These are phyloP conservation scores for Polietes domitor DNA, from an alignment of 2,888 invertebrate species.

Conservation along the genomic window DNA sequence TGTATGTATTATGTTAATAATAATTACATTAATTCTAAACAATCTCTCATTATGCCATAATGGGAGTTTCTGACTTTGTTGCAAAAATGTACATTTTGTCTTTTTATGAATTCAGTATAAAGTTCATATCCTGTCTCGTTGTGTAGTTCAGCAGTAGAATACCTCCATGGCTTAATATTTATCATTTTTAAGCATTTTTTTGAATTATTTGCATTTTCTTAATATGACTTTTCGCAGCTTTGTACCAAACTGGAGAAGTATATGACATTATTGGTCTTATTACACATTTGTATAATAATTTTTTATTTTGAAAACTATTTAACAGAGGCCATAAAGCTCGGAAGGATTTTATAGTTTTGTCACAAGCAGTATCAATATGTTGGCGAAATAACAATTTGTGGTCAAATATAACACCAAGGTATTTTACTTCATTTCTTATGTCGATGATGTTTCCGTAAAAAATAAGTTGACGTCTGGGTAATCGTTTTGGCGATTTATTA, in stretches of 20 bases:
- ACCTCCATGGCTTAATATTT: conserved; percentile 11
- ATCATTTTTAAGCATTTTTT: too few species aligned
- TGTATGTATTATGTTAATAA: too few species aligned
- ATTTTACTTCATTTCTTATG: conserved; percentile 22
- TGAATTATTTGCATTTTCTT: too few species aligned
- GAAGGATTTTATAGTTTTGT: conserved; percentile 31
- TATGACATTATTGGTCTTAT: conserved; percentile 27
- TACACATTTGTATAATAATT: conserved; percentile 1
- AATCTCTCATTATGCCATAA: too few species aligned
- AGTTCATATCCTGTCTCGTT: conserved; percentile 5
- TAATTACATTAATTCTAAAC: too few species aligned
- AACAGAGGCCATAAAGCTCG: conserved; percentile 14
- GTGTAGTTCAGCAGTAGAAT: conserved; percentile 20
- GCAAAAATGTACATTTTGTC: conserved; percentile 13
- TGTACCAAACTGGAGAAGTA: conserved; percentile 12
- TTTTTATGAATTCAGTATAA: not conserved
- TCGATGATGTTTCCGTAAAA: not conserved
- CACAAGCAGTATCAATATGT: conserved; percentile 17
- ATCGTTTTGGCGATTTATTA: conserved; percentile 40
- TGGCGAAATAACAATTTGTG: conserved; percentile 24
- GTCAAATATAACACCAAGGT: conserved; percentile 39
- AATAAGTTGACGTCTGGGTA: not conserved
- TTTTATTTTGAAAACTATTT: conserved; percentile 21
- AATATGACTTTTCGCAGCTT: conserved; percentile 27
- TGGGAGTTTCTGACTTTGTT: too few species aligned